Percentiles rank a stretch among this genome's conserved stretches.
Conservation (phyloP, 2,797 vertebrate species). For the Alca torda region DNA sequence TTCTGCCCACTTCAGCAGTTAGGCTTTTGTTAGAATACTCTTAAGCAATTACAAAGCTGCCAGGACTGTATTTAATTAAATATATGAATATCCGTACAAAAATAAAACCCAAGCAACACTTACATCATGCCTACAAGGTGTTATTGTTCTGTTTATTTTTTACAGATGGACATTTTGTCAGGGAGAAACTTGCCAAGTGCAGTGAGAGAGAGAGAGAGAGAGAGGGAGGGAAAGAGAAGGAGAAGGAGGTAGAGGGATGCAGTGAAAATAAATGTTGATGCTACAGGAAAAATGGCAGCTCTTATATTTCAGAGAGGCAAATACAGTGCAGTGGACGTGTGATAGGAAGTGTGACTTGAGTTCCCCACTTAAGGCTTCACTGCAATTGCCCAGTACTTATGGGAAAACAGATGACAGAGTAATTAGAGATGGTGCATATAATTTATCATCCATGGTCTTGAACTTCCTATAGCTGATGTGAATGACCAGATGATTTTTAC, state of each 20-base stretch:
- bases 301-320: conserved; percentile 12
- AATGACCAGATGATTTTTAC: conserved; percentile 9
- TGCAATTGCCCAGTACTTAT: not conserved
- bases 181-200: conserved; percentile 4
- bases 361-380: not conserved
- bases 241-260: not conserved
- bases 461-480: not conserved
- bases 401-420: conserved; percentile 24
- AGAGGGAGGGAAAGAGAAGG: not conserved
- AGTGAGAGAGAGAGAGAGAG: not conserved
- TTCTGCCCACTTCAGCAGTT: conserved; percentile 45
- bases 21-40: conserved; percentile 48
- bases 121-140: conserved; percentile 36
- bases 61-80: conserved; percentile 48
- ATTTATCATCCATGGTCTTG: conserved; percentile 23
- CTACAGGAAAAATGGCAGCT: not conserved
- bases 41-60: conserved; percentile 42
- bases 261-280: not conserved
- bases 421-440: conserved; percentile 20
- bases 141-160: conserved; percentile 50
- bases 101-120: conserved; percentile 33
- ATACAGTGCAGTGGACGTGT: not conserved
- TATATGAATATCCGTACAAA: conserved; percentile 1
- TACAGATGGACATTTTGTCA: conserved; percentile 33
- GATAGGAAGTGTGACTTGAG: not conserved